Evolutionary conservation across 1,140 invertebrate species (phyloP), one percentile per base, ranked within the genome.

Genomic region (Philopotamus ludificatus): DNA sequence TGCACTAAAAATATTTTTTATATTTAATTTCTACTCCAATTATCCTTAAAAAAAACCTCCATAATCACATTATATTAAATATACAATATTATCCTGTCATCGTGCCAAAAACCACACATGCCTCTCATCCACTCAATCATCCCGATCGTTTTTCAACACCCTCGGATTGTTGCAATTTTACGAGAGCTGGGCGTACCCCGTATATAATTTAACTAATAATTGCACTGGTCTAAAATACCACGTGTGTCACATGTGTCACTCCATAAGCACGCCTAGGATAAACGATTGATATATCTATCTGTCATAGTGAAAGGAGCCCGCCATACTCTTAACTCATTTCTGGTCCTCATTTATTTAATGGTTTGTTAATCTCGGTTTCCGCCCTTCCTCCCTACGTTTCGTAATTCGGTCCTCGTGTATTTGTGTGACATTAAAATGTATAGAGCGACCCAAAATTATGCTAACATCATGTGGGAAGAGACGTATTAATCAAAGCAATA

Each of bases 331-430:
- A 58, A 58, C 55, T 58, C 41, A 44, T 58, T 28, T 45, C 8
- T 3, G 42, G 41, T 60, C 8, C 23, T 65, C 62, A 51, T 64
- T 68, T 68, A 68, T 68, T 65, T 69, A 69, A 69, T 69, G 67
- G 67, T 62, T 69, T 65, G 63, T 69, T 69, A 69, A 69, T 69
- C 67, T 62, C 50, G 61, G 63, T 69, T 65, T 69, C 67, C 63
- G 63, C 58, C 55, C 67, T 55, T 16, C 41, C 63, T 54, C 42
- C 47, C 54, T 42, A 25, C 21, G 21, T 20, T 18, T 23, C 7
- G 22, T 21, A 41, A 12, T 57, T 57, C 34, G 44, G 15, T 41
- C 44, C 10, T 45, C 41, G 9, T 9, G n/a, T 44, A 9, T 44
- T 9, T 44, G 9, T 9, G 18, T n/a, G 28, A 7, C 12, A 34